Base-by-base conservation (phyloP, 2,797 vertebrate genomes). In the Semotilus atromaculatus region DNA sequence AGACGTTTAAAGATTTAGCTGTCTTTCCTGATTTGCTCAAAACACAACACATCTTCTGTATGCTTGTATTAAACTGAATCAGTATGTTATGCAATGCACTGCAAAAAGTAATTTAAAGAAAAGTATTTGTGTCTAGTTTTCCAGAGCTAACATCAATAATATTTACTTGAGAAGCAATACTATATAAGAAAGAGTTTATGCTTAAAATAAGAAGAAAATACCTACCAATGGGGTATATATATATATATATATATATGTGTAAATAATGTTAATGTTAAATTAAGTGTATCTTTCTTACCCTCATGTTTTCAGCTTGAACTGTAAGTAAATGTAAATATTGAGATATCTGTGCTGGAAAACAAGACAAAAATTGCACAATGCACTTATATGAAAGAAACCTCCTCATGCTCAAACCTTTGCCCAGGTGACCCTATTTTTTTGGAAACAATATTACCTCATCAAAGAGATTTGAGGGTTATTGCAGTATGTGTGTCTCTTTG, bases 391-490 rank as follows among this genome's bases (percentile, higher is more conserved):
- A 60, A 77, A 60, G 34, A 73, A 82, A 38, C 43, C 43, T 83
- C 38, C 75, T 71, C 36, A 26, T 55, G 36, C 36, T 84, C 26
- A 34, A 71, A 84, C 75, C 67, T 84, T 79, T 62, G 51, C 51
- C 75, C 82, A 83, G 18, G 14, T 87, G 86, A 76, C 71, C 80
- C 62, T 13, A 51, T 48, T 84, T 78, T 67, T 72, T 64, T 43
- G 13, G 13, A 4, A 58, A 26, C 60, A 83, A 83, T 43, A n/a
- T 79, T 53, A 84, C 75, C 75, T 84, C 83, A 84, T 84, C 83
- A 84, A 84, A 84, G 83, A 72, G 36, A 79, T 60, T 72, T 72
- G 70, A 73, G 68, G 53, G 80, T 73, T 43, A 51, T 48, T 38
- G 34, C 23, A 62, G 81, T 18, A 23, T 26, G 3, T 1, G 26